These are phyloP conservation scores for Nixonia krombeini DNA, from an alignment of 1,140 invertebrate species.

Conservation along the genomic window DNA sequence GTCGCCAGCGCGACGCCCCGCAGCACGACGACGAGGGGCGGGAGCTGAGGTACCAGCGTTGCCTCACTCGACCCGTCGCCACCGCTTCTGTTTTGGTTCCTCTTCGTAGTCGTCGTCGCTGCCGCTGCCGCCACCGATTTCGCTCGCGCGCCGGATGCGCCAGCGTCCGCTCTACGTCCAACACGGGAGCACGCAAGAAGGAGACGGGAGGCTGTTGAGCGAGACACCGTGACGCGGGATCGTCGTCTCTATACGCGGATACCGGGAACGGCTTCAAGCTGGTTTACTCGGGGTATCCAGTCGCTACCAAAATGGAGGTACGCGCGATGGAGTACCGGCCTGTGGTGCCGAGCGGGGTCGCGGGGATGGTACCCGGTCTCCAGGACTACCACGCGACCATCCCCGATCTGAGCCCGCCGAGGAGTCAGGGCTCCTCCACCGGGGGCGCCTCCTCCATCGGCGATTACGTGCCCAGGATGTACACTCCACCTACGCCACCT, in stretches of 20 bases:
- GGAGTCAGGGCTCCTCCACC: constrained; percentile 69
- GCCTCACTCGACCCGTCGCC: too few species aligned
- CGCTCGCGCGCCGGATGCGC: constrained; percentile 38
- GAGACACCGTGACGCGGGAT: too few species aligned
- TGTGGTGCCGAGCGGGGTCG: constrained; percentile 61
- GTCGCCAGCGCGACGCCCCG: constrained; percentile 6
- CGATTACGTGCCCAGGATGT: constrained; percentile 69
- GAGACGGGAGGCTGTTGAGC: too few species aligned
- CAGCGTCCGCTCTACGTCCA: too few species aligned
- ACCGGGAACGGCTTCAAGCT: constrained; percentile 64
- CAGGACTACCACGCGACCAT: constrained; percentile 69
- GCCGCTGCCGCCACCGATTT: too few species aligned
- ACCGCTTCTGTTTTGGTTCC: constrained; percentile 27
- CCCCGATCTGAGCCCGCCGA: constrained; percentile 67
- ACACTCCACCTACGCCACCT: constrained; percentile 69
- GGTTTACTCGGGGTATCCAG: constrained; percentile 60
- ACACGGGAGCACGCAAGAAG: too few species aligned
- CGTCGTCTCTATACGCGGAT: too few species aligned
- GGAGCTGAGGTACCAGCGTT: too few species aligned
- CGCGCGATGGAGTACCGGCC: constrained; percentile 69
- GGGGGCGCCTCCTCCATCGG: constrained; percentile 68
- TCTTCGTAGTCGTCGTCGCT: too few species aligned
- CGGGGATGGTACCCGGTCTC: constrained; percentile 59
- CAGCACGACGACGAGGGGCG: too few species aligned
- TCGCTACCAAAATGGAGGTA: constrained; percentile 66